These are phyloP conservation scores for Halichoerus grypus DNA, from an alignment of 2,113 vertebrate species.

Conservation along the genomic window DNA sequence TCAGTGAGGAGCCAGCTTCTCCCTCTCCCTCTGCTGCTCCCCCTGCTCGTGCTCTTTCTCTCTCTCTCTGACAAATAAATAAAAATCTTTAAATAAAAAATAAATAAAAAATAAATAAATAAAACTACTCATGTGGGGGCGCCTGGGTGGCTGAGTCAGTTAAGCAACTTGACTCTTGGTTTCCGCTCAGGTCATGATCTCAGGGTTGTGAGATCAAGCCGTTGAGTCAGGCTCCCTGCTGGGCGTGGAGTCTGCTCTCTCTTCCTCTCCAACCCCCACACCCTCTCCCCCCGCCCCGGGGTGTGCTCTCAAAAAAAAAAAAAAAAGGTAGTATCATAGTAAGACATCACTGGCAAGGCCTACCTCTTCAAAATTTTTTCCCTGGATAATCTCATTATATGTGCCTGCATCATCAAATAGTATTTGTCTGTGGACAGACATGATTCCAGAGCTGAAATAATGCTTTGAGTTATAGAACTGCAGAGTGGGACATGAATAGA, in stretches of 20 bases:
- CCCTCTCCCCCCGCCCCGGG: no score
- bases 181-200: no score
- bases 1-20: no score
- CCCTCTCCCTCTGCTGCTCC: no score
- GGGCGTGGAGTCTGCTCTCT: background rate
- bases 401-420: background rate
- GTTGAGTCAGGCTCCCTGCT: no score
- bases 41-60: no score
- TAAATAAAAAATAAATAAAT: background rate
- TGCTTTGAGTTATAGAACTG: background rate
- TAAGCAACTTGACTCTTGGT: no score
- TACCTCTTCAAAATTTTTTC: background rate
- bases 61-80: no score
- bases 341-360: background rate
- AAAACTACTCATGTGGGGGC: background rate
- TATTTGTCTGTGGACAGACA: background rate
- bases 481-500: background rate
- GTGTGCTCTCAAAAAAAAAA: background rate
- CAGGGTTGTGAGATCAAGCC: no score
- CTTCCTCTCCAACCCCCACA: background rate
- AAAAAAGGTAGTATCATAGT: background rate
- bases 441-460: background rate
- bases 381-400: background rate
- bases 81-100: no score
- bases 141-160: no score